Evolutionary conservation across 2,888 invertebrate genomes (phyloP).

Genomic region (Drosophila kanekoi): DNA sequence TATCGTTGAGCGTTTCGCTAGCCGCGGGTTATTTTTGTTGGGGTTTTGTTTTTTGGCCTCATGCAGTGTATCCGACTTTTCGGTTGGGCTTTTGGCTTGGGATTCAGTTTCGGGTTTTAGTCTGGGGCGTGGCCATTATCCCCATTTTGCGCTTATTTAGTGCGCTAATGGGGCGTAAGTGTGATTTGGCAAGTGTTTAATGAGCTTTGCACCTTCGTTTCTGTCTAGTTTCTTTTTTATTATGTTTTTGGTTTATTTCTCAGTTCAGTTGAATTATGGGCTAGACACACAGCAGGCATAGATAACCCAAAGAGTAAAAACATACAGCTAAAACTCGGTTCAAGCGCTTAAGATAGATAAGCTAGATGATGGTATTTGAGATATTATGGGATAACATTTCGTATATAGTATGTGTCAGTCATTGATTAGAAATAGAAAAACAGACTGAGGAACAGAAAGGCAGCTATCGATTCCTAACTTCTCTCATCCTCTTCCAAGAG

Average conservation of each 20-base stretch:
- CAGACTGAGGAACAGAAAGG: not conserved
- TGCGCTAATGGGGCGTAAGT: slow-evolving; percentile 76
- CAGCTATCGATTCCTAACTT: no score
- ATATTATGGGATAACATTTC: no score
- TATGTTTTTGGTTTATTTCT: slow-evolving; percentile 3
- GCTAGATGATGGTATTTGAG: not conserved
- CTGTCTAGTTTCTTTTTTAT: not conserved
- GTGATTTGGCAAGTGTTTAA: slow-evolving; percentile 77
- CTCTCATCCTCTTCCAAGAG: no score
- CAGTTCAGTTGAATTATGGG: slow-evolving; percentile 36
- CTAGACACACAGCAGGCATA: slow-evolving; percentile 17
- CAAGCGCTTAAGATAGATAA: not conserved
- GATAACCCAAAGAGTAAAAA: slow-evolving; percentile 3
- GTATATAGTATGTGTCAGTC: no score
- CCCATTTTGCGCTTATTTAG: slow-evolving; percentile 73
- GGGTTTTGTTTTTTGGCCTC: slow-evolving; percentile 38
- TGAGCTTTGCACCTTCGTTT: slow-evolving; percentile 68
- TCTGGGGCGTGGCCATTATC: slow-evolving; percentile 24
- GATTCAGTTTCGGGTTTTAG: slow-evolving; percentile 30
- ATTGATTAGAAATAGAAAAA: not conserved
- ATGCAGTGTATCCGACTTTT: slow-evolving; percentile 33
- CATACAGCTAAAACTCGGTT: slow-evolving; percentile 6
- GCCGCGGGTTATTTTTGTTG: slow-evolving; percentile 74
- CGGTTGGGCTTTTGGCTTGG: slow-evolving; percentile 22
- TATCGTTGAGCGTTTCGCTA: slow-evolving; percentile 41